Percentiles rank a stretch among this genome's conserved stretches.
phyloP scores from a whole-genome alignment of 2,113 vertebrate genomes.

The Alligator sinensis region DNA sequence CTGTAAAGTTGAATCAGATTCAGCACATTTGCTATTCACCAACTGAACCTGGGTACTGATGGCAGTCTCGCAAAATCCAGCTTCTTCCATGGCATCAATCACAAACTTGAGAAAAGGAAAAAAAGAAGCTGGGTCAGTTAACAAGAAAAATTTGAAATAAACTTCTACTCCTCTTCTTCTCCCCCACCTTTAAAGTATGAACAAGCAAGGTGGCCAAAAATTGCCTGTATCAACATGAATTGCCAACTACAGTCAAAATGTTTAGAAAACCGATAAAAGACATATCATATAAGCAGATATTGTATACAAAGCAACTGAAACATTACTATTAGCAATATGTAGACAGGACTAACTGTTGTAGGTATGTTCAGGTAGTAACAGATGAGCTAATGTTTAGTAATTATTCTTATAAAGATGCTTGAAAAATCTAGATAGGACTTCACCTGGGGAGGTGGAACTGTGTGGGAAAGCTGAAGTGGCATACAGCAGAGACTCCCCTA shows the following conservation, averaged over 20 bases:
- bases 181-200: not conserved
- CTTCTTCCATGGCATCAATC: slow-evolving; percentile 82
- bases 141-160: not conserved
- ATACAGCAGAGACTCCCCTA: too few species aligned
- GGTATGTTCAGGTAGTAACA: not conserved
- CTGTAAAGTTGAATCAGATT: slow-evolving; percentile 70
- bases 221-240: fast-evolving
- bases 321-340: not conserved
- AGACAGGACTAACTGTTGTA: not conserved
- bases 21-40: slow-evolving; percentile 72
- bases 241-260: not conserved
- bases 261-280: not conserved
- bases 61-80: slow-evolving; percentile 81
- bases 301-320: not conserved
- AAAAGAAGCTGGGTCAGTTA: not conserved
- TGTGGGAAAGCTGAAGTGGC: too few species aligned
- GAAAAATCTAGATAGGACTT: not conserved
- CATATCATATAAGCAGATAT: not conserved
- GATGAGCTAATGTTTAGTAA: not conserved
- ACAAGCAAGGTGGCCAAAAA: not conserved
- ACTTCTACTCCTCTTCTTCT: not conserved
- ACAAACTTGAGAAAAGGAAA: slow-evolving; percentile 67
- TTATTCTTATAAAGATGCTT: not conserved
- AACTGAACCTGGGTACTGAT: slow-evolving; percentile 77
- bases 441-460: too few species aligned